Conservation (phyloP, 2,113 vertebrate species). For the Misgurnus mizolepis region DNA sequence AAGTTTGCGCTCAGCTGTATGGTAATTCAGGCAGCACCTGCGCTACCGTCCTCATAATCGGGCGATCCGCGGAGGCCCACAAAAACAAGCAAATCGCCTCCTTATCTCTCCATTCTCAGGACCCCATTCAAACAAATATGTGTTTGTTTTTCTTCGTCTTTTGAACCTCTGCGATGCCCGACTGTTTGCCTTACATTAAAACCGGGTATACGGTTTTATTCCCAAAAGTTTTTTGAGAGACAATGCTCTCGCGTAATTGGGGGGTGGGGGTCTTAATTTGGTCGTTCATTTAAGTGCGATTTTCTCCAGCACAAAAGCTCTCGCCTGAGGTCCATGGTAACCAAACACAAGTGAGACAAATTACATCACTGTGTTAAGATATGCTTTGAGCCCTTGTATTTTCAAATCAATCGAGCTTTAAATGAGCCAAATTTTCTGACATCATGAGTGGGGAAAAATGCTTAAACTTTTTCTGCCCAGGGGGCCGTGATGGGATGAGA, state of each 20-base stretch:
- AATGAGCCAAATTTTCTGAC: conserved; percentile 36
- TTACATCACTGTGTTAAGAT: conserved; percentile 64
- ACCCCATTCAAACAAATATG: conserved; percentile 27
- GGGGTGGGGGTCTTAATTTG: conserved; percentile 60
- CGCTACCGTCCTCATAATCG: conserved; percentile 80
- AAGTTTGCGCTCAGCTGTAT: conserved; percentile 98
- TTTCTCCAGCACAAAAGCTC: conserved; percentile 58
- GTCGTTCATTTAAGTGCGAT: conserved; percentile 66
- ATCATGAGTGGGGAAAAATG: conserved; percentile 3
- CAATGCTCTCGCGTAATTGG: not conserved
- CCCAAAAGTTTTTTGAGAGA: not conserved
- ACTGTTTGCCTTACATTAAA: conserved; percentile 33
- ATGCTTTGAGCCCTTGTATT: conserved; percentile 49
- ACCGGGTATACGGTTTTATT: not conserved
- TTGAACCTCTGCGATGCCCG: not conserved
- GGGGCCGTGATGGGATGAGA: not conserved
- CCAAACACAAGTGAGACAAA: conserved; percentile 54
- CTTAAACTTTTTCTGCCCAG: not conserved
- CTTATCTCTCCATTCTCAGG: conserved; percentile 40
- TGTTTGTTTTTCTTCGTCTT: conserved; percentile 44
- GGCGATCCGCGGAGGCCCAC: conserved; percentile 63
- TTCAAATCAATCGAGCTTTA: conserved; percentile 14
- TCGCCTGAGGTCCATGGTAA: conserved; percentile 47
- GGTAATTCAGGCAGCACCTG: conserved; percentile 98
- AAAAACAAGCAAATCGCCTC: conserved; percentile 50